Evolutionary conservation across 2,797 vertebrate genomes (phyloP).

Genomic region (Apogon hyalosoma): DNA sequence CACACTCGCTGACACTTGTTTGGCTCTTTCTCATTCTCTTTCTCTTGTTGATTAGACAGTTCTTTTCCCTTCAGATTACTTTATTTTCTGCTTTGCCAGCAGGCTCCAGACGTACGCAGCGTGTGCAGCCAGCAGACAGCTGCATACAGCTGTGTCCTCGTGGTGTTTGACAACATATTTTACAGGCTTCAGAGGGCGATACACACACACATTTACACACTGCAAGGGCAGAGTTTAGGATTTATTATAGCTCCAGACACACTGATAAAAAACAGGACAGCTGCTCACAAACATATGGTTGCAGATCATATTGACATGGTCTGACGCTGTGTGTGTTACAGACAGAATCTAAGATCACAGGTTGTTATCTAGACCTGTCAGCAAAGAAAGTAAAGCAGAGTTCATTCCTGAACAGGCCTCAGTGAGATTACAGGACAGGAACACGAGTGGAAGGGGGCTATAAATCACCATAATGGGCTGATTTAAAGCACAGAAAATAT

Average conservation of each 20-base stretch:
- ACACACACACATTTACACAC: slow-evolving; percentile 25
- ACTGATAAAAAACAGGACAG: slow-evolving; percentile 25
- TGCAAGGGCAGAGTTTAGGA: slow-evolving; percentile 12
- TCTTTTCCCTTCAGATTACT: slow-evolving; percentile 21
- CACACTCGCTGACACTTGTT: slow-evolving; percentile 21
- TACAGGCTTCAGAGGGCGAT: slow-evolving; percentile 34
- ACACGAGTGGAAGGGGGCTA: no score
- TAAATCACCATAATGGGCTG: no score
- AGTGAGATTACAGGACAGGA: no score
- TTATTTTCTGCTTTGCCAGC: slow-evolving; percentile 28
- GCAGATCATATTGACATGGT: slow-evolving; percentile 11
- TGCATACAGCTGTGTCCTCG: slow-evolving; percentile 66
- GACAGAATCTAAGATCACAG: background rate
- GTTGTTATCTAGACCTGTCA: no score
- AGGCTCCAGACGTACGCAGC: slow-evolving; percentile 22
- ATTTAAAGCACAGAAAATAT: no score
- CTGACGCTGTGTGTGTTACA: slow-evolving; percentile 10
- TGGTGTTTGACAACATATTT: slow-evolving; percentile 45
- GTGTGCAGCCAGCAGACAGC: slow-evolving; percentile 55
- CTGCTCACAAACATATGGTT: slow-evolving; percentile 27
- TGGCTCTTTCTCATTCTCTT: slow-evolving; percentile 3
- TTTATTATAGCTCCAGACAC: slow-evolving; percentile 29
- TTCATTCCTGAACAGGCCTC: no score
- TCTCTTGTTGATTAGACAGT: slow-evolving; percentile 15
- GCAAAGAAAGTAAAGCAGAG: no score